Evolutionary conservation across 30 jellyfish, hydroid and myxozoan species (phyloP).

Genomic region (Rhopilema esculentum): DNA sequence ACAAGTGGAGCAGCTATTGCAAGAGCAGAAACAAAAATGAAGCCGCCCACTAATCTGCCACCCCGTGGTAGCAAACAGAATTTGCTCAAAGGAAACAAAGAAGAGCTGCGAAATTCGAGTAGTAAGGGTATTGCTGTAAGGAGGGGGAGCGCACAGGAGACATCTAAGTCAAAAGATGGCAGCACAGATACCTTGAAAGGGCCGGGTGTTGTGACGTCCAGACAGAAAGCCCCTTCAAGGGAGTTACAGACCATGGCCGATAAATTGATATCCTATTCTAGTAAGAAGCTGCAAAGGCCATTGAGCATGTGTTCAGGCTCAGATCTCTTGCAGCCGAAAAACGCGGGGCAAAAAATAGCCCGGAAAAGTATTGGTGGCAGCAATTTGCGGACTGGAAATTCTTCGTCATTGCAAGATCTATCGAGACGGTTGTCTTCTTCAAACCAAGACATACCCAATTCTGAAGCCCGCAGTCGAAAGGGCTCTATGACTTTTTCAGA

Average conservation of each 20-base stretch:
- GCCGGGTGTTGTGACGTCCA: background rate
- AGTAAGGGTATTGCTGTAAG: slow-evolving; percentile 22
- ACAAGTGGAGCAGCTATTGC: slow-evolving; percentile 3
- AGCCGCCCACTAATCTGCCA: slow-evolving; percentile 31
- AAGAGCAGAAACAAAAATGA: slow-evolving; percentile 38
- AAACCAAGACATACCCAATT: background rate
- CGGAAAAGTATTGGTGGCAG: slow-evolving; percentile 18
- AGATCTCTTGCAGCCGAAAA: slow-evolving; percentile 16
- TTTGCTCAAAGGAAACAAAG: background rate
- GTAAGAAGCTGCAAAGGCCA: slow-evolving; percentile 53
- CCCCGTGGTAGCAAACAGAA: background rate
- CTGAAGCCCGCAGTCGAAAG: slow-evolving; percentile 18
- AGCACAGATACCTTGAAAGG: slow-evolving; percentile 19
- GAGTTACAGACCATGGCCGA: slow-evolving; percentile 64
- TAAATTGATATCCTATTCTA: slow-evolving; percentile 40
- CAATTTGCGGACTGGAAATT: slow-evolving; percentile 4
- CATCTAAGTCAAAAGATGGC: slow-evolving; percentile 1
- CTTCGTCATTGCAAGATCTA: slow-evolving; percentile 54
- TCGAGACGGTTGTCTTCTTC: slow-evolving; percentile 2
- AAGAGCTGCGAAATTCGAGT: background rate
- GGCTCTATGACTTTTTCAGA: background rate
- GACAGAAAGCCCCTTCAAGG: slow-evolving; percentile 46
- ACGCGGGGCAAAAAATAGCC: background rate
- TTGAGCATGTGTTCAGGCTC: slow-evolving; percentile 44
- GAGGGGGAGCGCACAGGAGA: slow-evolving; percentile 7